Conservation (phyloP, 2,113 vertebrate species). For the Dasyornis broadbenti region DNA sequence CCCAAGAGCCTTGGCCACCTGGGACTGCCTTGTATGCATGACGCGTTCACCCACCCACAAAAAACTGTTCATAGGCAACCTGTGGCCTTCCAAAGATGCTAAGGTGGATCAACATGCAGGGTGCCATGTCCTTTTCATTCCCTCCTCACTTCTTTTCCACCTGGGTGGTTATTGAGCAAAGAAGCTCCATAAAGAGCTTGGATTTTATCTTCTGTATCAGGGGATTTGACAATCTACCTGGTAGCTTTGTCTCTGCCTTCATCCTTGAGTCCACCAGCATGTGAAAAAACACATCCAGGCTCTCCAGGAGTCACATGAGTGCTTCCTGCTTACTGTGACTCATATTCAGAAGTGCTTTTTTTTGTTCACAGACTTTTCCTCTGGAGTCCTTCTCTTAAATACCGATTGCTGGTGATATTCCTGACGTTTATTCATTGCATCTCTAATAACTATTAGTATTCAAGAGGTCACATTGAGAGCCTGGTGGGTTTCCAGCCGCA, state of each 20-base stretch:
- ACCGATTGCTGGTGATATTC: not conserved
- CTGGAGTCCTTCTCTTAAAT: not conserved
- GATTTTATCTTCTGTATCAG: not conserved
- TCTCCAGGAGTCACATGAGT: not conserved
- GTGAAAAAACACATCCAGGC: slow-evolving; percentile 8
- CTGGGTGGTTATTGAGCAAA: not conserved
- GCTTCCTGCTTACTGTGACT: not conserved
- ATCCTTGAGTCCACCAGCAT: not conserved
- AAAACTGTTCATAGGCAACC: not conserved
- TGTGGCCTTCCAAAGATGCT: not conserved
- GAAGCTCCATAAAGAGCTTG: not conserved
- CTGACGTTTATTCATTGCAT: slow-evolving; percentile 9
- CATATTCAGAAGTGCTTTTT: not conserved
- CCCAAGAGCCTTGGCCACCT: not conserved
- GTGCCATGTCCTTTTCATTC: not conserved
- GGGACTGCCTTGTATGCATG: not conserved
- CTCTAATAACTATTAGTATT: slow-evolving; percentile 46
- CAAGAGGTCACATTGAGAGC: slow-evolving; percentile 27
- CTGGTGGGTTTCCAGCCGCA: slow-evolving; percentile 36
- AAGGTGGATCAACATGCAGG: not conserved
- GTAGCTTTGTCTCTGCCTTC: not conserved
- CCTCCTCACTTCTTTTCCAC: not conserved
- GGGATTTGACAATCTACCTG: not conserved
- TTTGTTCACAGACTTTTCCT: not conserved
- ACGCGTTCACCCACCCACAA: not conserved